Evolutionary conservation across 2,797 vertebrate species (phyloP).

Genomic region (Darevskia nairensis): DNA sequence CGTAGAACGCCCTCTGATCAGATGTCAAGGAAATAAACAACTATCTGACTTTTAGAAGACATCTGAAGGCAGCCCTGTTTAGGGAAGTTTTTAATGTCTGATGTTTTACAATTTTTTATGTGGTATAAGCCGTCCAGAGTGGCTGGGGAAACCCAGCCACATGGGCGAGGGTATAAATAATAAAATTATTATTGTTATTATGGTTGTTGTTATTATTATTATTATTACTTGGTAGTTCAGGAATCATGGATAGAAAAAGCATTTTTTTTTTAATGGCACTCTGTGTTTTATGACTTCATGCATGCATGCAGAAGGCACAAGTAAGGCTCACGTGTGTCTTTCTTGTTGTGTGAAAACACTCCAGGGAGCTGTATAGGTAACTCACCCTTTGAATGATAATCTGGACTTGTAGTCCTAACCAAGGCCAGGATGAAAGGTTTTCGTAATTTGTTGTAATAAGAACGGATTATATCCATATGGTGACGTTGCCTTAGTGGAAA

Average conservation of each 20-base stretch:
- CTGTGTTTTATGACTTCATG: neutral
- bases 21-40: no score
- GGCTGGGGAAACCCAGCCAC: no score
- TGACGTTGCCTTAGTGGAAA: neutral
- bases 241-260: neutral
- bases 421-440: neutral
- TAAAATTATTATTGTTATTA: no score
- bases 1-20: no score
- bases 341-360: neutral
- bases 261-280: neutral
- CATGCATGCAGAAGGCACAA: neutral
- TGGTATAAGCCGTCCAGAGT: no score
- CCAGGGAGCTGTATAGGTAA: neutral
- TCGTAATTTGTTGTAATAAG: neutral
- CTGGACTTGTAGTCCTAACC: rapidly evolving
- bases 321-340: neutral
- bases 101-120: no score
- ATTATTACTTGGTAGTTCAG: neutral
- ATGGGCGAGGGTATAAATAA: no score
- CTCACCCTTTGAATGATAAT: conserved; percentile 1
- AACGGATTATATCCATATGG: neutral
- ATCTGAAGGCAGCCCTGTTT: no score
- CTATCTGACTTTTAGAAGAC: no score
- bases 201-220: no score
- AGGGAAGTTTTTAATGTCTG: no score